Evolutionary conservation across 2,888 invertebrate species (phyloP), one percentile per base, ranked within the genome.

Genomic region (Morpho achilles): DNA sequence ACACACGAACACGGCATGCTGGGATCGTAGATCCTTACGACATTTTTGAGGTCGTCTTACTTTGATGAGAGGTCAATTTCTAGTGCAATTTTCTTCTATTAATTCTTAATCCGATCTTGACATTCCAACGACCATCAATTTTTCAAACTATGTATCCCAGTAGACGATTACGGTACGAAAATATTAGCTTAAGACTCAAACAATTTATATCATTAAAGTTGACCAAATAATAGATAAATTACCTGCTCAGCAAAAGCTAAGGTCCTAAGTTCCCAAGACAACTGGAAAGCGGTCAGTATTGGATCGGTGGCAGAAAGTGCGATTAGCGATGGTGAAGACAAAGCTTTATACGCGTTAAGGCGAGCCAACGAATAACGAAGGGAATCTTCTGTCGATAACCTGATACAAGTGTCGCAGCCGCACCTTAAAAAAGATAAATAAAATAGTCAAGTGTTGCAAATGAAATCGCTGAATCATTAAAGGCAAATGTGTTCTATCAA

Each of bases 281-380:
- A 89, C 79, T 98, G 96, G 79, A 99, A 99, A 10, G 99, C 97
- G 0, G 98, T 98, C 67, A 98, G 91, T 56, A 99, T 93, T 1
- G 98, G 99, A 86, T 99, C 99, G 59, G 94, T 95, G 7, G 97
- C 97, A 42, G 97, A 98, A 43, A 98, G 88, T 0, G 98, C 97
- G 67, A 99, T 98, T 53, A 99, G 93, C 0, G 98, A 98, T 0
- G 99, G 98, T 74, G 97, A 97, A 0, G 98, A 95, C 56, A 99
- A 85, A 0, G 98, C 98, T 64, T 95, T 93, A 87, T 98, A 99
- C 71, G 97, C 96, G 77, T 98, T 98, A 53, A 99, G 95, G 32
- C 98, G 93, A 0, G 97, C 96, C 57, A 97, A 88, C 0, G 98
- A 98, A 75, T 97, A 94, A 53, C 96, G 91, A 64, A 97, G 82